Evolutionary conservation across 2,888 invertebrate species (phyloP).

Genomic region (Mythimna lalbum): DNA sequence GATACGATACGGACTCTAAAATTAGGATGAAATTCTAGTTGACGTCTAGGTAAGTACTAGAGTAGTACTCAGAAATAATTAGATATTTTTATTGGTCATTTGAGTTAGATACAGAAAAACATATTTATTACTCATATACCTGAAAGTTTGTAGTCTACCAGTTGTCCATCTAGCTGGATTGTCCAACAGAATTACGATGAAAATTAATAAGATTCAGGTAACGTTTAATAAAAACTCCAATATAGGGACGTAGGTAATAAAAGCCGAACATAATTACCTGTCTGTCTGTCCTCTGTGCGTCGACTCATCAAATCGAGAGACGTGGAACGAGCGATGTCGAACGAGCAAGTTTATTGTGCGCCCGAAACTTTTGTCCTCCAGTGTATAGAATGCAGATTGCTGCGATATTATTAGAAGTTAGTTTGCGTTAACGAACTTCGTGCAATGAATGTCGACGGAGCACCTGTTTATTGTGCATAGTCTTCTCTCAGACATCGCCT

Average conservation of each 20-base stretch:
- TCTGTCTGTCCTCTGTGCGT: constrained; percentile 53
- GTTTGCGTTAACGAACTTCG: constrained; percentile 42
- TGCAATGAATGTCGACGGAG: constrained; percentile 44
- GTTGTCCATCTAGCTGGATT: constrained; percentile 33
- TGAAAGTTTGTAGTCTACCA: constrained; percentile 8
- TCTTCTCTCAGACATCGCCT: constrained; percentile 45
- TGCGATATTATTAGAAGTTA: constrained; percentile 50
- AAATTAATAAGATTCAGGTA: constrained; percentile 50
- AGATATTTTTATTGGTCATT: constrained; percentile 8
- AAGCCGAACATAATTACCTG: constrained; percentile 53
- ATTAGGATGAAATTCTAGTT: background rate
- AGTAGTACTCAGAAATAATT: background rate
- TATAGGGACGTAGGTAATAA: constrained; percentile 53
- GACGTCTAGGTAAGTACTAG: background rate
- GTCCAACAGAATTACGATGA: constrained; percentile 28
- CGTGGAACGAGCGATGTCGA: constrained; percentile 25
- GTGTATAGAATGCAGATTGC: constrained; percentile 59
- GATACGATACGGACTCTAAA: background rate
- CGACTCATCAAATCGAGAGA: constrained; percentile 55
- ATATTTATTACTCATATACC: constrained; percentile 19
- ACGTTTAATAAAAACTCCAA: constrained; percentile 55
- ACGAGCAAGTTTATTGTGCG: constrained; percentile 41
- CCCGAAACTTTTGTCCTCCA: constrained; percentile 46
- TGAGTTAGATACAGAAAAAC: background rate
- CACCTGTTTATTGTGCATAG: constrained; percentile 56